Conservation (phyloP, 37 sponge, comb jelly and placozoan species). For the Aplysina aerophoba region DNA sequence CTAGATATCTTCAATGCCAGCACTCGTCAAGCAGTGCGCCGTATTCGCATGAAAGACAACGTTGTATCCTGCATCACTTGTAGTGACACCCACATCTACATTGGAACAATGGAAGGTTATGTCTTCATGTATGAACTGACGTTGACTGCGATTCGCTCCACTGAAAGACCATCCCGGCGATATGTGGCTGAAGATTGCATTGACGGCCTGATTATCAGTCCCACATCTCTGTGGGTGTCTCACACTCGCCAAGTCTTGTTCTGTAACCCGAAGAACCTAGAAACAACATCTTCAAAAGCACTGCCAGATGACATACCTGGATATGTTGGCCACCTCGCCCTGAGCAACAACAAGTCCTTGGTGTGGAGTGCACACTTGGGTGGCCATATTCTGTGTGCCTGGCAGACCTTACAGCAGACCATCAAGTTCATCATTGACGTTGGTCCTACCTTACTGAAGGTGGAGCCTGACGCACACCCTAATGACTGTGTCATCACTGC, state of each 20-base stretch:
- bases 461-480: background rate
- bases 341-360: slow-evolving; percentile 28
- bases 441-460: background rate
- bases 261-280: slow-evolving; percentile 9
- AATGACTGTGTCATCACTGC: slow-evolving; percentile 31
- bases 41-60: slow-evolving; percentile 16
- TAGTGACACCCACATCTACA: slow-evolving; percentile 18
- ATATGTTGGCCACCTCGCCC: slow-evolving; percentile 29
- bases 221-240: slow-evolving; percentile 35
- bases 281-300: background rate
- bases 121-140: slow-evolving; percentile 19
- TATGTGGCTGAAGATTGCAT: slow-evolving; percentile 4
- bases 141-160: background rate
- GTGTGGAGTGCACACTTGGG: slow-evolving; percentile 17
- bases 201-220: slow-evolving; percentile 21
- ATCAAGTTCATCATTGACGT: slow-evolving; percentile 26
- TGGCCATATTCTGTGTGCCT: slow-evolving; percentile 31
- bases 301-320: slow-evolving; percentile 15
- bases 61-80: slow-evolving; percentile 48
- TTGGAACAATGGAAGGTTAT: slow-evolving; percentile 49
- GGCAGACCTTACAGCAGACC: slow-evolving; percentile 2
- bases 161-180: background rate
- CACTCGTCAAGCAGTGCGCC: background rate
- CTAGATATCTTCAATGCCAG: slow-evolving; percentile 20
- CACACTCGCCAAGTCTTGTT: slow-evolving; percentile 17